These are phyloP conservation scores for Gambusia yucatana DNA, from an alignment of 2,797 vertebrate species.

Conservation along the genomic window DNA sequence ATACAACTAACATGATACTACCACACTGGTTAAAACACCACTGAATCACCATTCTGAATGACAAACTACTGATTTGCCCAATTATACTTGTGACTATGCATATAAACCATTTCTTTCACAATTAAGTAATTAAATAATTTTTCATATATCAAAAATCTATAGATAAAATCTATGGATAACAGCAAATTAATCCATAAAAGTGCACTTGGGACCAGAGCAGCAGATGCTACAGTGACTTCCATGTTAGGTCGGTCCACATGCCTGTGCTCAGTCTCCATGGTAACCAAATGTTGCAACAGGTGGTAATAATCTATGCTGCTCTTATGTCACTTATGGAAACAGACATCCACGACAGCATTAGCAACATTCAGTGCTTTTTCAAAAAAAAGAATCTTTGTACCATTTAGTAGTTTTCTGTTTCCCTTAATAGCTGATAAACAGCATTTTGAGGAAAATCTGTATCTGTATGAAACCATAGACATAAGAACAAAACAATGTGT, in stretches of 20 bases:
- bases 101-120: background rate
- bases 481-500: background rate
- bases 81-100: background rate
- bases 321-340: background rate
- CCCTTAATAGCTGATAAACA: background rate
- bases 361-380: background rate
- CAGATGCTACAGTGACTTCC: background rate
- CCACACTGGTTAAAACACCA: background rate
- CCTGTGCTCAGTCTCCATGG: background rate
- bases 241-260: background rate
- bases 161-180: background rate
- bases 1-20: constrained; percentile 12
- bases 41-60: background rate
- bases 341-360: background rate
- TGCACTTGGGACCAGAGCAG: background rate
- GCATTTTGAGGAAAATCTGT: background rate
- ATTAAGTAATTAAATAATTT: background rate
- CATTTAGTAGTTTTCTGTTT: background rate
- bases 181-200: background rate
- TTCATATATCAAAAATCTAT: background rate
- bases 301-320: background rate
- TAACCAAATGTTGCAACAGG: background rate
- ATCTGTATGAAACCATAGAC: background rate
- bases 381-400: background rate
- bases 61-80: background rate